phyloP scores from a whole-genome alignment of 2,797 vertebrate genomes.

The Tinamus major region DNA sequence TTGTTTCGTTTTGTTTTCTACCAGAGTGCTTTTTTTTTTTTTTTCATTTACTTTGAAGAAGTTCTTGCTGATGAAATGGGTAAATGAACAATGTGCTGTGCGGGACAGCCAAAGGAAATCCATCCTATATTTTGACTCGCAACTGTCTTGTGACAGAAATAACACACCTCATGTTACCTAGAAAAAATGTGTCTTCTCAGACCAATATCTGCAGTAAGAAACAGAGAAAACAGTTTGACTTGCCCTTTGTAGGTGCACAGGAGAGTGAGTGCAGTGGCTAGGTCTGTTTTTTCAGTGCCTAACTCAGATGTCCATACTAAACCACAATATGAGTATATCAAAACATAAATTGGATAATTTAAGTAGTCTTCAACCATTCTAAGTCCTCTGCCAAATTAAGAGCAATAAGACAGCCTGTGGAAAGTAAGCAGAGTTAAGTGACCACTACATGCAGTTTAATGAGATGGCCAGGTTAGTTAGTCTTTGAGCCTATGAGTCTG shows the following conservation, averaged over 20 bases:
- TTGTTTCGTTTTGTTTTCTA: not conserved
- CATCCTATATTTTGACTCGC: not conserved
- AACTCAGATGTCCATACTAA: not conserved
- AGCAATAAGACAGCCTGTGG: not conserved
- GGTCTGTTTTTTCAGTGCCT: too few species aligned
- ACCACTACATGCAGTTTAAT: not conserved
- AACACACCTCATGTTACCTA: not conserved
- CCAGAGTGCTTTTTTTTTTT: not conserved
- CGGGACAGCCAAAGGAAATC: not conserved
- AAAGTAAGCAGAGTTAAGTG: not conserved
- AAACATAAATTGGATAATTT: not conserved
- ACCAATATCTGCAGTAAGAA: not conserved
- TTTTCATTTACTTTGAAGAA: not conserved
- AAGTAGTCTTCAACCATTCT: not conserved
- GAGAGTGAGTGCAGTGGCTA: not conserved
- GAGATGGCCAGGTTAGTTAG: not conserved
- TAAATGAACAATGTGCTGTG: not conserved
- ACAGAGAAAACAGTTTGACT: not conserved
- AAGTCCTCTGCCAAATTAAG: not conserved
- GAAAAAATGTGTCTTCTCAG: not conserved
- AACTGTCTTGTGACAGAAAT: not conserved
- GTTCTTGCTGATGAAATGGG: not conserved
- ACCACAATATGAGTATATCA: not conserved
- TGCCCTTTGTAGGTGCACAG: not conserved
- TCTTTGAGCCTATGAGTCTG: not conserved